phyloP scores from a whole-genome alignment of 2,888 invertebrate genomes.

The Acleris emargana region DNA sequence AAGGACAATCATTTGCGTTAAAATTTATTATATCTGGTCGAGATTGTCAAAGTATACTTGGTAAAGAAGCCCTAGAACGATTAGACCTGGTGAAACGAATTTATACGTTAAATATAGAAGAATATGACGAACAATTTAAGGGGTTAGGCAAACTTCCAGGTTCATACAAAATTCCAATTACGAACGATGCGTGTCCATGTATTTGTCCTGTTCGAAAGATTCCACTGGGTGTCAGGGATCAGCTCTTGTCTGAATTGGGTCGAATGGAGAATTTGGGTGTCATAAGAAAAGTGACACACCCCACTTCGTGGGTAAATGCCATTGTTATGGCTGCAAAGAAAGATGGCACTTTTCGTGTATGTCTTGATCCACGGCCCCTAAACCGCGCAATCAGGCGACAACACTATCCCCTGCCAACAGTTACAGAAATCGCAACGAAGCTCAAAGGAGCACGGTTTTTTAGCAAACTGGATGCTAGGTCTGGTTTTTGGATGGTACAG shows the following conservation, averaged over 20 bases:
- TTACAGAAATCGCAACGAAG: too few relatives aligned
- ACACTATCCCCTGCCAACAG: too few relatives aligned
- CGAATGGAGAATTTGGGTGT: not conserved
- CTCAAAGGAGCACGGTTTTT: too few relatives aligned
- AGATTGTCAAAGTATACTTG: conserved; percentile 3
- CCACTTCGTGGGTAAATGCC: too few relatives aligned
- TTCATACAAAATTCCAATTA: not conserved
- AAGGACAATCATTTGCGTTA: not conserved
- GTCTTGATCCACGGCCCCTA: too few relatives aligned
- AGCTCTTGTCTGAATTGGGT: not conserved
- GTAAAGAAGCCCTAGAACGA: conserved; percentile 17
- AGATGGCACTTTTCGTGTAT: too few relatives aligned
- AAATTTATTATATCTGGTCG: not conserved
- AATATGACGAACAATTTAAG: not conserved
- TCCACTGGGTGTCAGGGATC: not conserved
- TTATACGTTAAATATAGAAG: not conserved
- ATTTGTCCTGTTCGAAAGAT: conserved; percentile 1
- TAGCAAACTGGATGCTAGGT: too few relatives aligned
- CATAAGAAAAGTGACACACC: too few relatives aligned
- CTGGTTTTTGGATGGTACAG: not conserved
- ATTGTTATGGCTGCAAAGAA: too few relatives aligned
- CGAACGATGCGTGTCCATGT: conserved; percentile 3
- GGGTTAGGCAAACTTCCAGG: not conserved
- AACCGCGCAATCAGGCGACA: too few relatives aligned
- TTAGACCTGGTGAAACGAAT: not conserved